Percentiles rank a stretch among this genome's conserved stretches.
These are phyloP conservation scores for Melanotaenia trifasciata DNA, from an alignment of 2,797 vertebrate genomes.

Conservation along the genomic window DNA sequence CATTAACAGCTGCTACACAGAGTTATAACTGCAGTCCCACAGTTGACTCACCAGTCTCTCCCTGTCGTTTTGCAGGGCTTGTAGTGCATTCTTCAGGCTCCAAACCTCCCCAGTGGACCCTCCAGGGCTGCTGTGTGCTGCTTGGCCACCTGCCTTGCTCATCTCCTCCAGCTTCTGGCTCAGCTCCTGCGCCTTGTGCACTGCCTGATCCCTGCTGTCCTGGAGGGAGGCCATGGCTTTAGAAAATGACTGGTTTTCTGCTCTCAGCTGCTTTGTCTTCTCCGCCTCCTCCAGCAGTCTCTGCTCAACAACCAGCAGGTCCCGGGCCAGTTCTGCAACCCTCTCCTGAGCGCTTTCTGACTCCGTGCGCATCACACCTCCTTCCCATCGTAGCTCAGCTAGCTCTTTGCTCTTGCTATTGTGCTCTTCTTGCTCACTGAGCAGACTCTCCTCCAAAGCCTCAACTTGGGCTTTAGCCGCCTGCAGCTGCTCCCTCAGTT, in stretches of 20 bases:
- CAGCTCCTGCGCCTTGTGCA: conserved; percentile 83
- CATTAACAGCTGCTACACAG: neutral
- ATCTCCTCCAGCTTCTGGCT: conserved; percentile 84
- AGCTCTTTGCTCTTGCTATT: conserved; percentile 84
- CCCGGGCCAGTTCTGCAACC: conserved; percentile 93
- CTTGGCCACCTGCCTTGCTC: conserved; percentile 59
- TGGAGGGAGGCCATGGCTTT: conserved; percentile 94
- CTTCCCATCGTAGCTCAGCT: conserved; percentile 90
- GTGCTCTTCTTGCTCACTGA: conserved; percentile 79
- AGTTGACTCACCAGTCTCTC: conserved; percentile 89
- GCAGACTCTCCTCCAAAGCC: conserved; percentile 78
- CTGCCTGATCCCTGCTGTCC: conserved; percentile 87
- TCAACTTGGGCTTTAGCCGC: conserved; percentile 80
- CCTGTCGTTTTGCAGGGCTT: conserved; percentile 92
- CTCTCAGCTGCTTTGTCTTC: conserved; percentile 82
- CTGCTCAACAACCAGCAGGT: conserved; percentile 92
- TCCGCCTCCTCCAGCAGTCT: conserved; percentile 87
- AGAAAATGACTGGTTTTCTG: conserved; percentile 90
- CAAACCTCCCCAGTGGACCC: conserved; percentile 84
- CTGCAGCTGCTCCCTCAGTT: conserved; percentile 82
- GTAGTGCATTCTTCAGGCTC: conserved; percentile 92
- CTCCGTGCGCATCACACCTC: conserved; percentile 93
- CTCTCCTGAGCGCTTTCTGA: conserved; percentile 95
- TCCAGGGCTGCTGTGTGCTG: conserved; percentile 54
- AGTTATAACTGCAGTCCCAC: neutral